Base-by-base conservation (phyloP, 2,888 invertebrate genomes). In the Dryobota labecula region DNA sequence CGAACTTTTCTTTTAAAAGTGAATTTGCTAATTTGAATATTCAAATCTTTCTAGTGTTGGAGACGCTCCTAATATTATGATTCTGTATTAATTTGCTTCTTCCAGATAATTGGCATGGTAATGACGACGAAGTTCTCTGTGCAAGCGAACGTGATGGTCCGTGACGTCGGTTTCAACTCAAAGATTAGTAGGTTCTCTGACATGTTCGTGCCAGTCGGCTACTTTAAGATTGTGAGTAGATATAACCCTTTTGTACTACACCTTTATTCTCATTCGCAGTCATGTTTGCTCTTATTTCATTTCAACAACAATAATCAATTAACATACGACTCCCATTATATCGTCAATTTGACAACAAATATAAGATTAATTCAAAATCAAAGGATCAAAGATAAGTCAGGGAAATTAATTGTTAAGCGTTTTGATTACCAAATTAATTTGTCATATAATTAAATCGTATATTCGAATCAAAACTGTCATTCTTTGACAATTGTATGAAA, bases 131-230 rank as follows among this genome's bases (percentile, higher is more conserved):
- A 95, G 68, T 96, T 97, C 65, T 96, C 97, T 27, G 91, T 98
- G 49, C 98, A 98, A 90, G 95, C 97, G 7, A 98, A 97, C 89
- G 92, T 98, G 61, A 92, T 97, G 13, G 95, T 98, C 85, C 92
- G 96, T 2, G 94, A 97, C 45, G 97, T 97, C 0, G 93, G 88
- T 62, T 97, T 96, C 86, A 97, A 97, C 86, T 84, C 90, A 0
- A 94, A 94, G 83, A 95, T 97, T 72, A 91, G 88, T 30, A 95
- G 93, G 8, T 98, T 97, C 88, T 96, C 97, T 73, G 94, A 96
- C 69, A 92, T 97, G 85, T 95, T 96, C 2, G 78, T 98, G 64
- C 98, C 98, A 0, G 90, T 98, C 43, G 96, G 97, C 51, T 97
- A 98, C 97, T 90, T 97, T 9, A 97, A 97, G 89, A 92, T 98